phyloP scores from a whole-genome alignment of 2,888 invertebrate genomes.

The Scaptomyza polygonia region DNA sequence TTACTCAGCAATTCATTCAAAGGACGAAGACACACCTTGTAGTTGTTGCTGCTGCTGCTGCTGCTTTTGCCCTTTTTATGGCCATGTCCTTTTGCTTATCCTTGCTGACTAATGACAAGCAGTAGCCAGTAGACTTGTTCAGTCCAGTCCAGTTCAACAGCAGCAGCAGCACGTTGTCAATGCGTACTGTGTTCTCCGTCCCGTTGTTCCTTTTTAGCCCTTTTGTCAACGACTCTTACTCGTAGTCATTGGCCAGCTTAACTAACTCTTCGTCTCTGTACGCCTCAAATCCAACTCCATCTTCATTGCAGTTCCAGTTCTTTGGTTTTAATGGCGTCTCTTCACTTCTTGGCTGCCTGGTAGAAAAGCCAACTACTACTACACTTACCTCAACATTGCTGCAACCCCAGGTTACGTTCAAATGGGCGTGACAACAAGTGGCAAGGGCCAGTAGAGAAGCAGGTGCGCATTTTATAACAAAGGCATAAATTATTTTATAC shows the following conservation, averaged over 20 bases:
- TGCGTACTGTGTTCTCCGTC: conserved; percentile 48
- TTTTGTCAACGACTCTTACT: conserved; percentile 74
- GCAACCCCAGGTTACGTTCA: conserved; percentile 38
- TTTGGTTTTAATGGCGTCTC: conserved; percentile 65
- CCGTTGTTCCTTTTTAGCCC: conserved; percentile 29
- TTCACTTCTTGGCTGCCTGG: conserved; percentile 43
- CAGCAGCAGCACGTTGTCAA: conserved; percentile 58
- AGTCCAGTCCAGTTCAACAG: conserved; percentile 4
- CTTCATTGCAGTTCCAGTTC: conserved; percentile 53
- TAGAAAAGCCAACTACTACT: conserved; percentile 66
- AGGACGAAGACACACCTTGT: conserved; percentile 68
- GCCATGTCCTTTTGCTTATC: conserved; percentile 78
- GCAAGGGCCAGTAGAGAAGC: conserved; percentile 40
- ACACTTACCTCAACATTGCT: conserved; percentile 36
- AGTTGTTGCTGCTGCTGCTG: conserved; percentile 15
- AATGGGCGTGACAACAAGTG: conserved; percentile 50
- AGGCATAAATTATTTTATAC: conserved; percentile 80
- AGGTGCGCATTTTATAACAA: conserved; percentile 77
- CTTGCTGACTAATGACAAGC: conserved; percentile 78
- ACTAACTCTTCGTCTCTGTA: conserved; percentile 21
- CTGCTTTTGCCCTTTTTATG: conserved; percentile 64
- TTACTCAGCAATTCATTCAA: conserved; percentile 82
- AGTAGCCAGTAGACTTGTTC: conserved; percentile 9
- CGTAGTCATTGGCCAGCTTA: conserved; percentile 58
- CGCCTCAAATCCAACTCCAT: conserved; percentile 1